Base-by-base conservation (phyloP, 2,888 invertebrate species). In the Drosophila atroscutellata region DNA sequence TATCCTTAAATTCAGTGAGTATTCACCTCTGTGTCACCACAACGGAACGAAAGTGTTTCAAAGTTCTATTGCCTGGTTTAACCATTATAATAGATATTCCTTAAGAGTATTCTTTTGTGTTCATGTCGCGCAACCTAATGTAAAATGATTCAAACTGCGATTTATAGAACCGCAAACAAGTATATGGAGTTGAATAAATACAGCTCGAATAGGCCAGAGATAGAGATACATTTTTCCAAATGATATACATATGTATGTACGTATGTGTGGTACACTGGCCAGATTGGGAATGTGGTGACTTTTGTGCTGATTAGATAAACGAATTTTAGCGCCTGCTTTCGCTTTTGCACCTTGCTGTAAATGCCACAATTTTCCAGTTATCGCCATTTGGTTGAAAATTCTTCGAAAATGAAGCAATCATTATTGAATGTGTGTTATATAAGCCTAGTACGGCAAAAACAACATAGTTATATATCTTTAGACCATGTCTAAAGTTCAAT, bases 391-490 rank as follows among this genome's bases (percentile, higher is more conserved):
- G 71, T 60, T 64, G 74, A 51, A 79, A 84, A 90, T 90, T 89
- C 77, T 81, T 88, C 47, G 65, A 64, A 52, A 63, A 75, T 89
- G 82, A 90, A 82, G 80, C 80, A 82, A 88, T 89, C 70, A 61
- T 73, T 78, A 66, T 78, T 80, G 63, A 63, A 71, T 66, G 61
- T 47, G n/a, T 37, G 69, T 84, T 84, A 87, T 80, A 87, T 87
- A 89, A 85, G 55, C 37, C 39, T 18, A 57, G 50, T 69, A 57
- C 64, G 59, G 56, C 50, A 9, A 30, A 32, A 32, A 30, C 50
- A 65, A 75, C 52, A 54, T 24, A 24, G 7, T 24, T 24, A 30
- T 60, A 70, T 67, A 71, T 73, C 63, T 83, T 65, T 62, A 70
- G 65, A 49, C 59, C 47, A 63, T 86, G 72, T 83, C 78, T 77